Base-by-base conservation (phyloP, 2,797 vertebrate genomes). In the Pelodytes ibericus region DNA sequence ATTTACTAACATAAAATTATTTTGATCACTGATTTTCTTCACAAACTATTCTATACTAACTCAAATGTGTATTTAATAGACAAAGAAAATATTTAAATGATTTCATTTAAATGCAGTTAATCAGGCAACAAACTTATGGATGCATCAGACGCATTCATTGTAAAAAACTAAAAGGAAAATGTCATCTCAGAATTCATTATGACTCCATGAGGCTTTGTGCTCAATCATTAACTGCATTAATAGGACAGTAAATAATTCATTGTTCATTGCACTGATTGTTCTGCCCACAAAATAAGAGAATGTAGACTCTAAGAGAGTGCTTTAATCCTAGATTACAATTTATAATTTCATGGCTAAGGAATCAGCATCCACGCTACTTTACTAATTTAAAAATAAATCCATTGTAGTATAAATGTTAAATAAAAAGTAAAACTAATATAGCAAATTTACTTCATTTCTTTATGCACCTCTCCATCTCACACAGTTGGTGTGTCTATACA, bases 301-400 rank as follows among this genome's bases (percentile, higher is more conserved):
- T n/a, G 30, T 10, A n/a, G 20, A 16, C 13, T 10, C 15, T 51
- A 69, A 26, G 4, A 53, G 33, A 49, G 20, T 36, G 2, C 11
- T 39, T 13, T 72, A 51, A 72, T 72, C 44, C 39, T 44, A 51
- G 70, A 31, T 51, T 51, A 53, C 62, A 36, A n/a, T 53, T n/a
- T 11, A 72, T 49, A 3, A 11, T 72, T 72, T 72, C 20, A 24
- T 1, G 30, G 49, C n/a, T 31, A 51, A 61, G 16, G 30, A 15
- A 24, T 47, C 39, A 72, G 49, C 30, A 22, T 22, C 44, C n/a
- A 13, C 44, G n/a, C 2, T 13, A 59, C 7, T n/a, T n/a, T n/a
- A n/a, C n/a, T n/a, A n/a, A n/a, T n/a, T n/a, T n/a, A n/a, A n/a
- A n/a, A n/a, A n/a, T n/a, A n/a, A n/a, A n/a, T n/a, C n/a, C n/a